Percentiles rank a stretch among this genome's conserved stretches.
Evolutionary conservation across 2,888 invertebrate species (phyloP).

Genomic region (Agonopterix subpropinquella): DNA sequence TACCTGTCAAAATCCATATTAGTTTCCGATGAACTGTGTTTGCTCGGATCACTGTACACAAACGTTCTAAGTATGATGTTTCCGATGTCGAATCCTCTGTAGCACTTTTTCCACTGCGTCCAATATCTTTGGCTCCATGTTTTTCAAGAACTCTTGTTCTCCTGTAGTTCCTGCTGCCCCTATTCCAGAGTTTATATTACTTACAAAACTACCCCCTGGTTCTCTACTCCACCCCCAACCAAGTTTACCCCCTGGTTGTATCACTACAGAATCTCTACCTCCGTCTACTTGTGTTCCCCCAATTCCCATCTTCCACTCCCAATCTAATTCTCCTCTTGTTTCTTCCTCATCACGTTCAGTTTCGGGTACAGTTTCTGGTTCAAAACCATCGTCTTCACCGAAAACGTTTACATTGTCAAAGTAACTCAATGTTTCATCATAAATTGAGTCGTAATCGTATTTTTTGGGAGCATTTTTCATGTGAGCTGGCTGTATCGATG

Average conservation of each 20-base stretch:
- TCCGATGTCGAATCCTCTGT: slow-evolving; percentile 50
- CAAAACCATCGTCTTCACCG: slow-evolving; percentile 20
- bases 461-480: slow-evolving; percentile 72
- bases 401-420: slow-evolving; percentile 24
- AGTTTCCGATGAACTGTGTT: no score
- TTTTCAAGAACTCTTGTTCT: slow-evolving; percentile 20
- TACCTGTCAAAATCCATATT: no score
- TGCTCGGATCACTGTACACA: no score
- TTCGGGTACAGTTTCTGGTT: slow-evolving; percentile 22
- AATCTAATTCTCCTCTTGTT: no score
- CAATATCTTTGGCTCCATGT: slow-evolving; percentile 34
- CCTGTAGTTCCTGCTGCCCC: no score
- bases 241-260: no score
- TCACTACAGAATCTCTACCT: no score
- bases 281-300: no score
- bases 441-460: slow-evolving; percentile 70
- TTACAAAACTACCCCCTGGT: no score
- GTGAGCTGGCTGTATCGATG: slow-evolving; percentile 77
- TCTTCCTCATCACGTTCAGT: no score
- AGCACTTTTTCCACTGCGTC: slow-evolving; percentile 50
- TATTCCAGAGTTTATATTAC: slow-evolving; percentile 17
- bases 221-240: no score
- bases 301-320: no score
- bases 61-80: neutral
- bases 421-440: slow-evolving; percentile 28